Conservation (phyloP, 1,140 invertebrate genomes). For the Acromyrmex echinatior region DNA sequence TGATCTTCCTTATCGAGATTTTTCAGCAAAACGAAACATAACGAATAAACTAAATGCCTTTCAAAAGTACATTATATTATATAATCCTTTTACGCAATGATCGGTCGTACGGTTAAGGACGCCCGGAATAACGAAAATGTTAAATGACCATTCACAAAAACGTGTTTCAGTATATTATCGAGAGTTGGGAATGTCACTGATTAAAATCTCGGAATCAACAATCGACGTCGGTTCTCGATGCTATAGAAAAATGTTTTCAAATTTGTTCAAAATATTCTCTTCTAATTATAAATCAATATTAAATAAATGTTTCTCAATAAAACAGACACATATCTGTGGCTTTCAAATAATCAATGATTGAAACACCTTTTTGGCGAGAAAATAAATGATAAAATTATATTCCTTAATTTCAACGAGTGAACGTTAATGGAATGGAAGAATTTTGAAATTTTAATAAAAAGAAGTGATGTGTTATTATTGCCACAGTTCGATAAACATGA, state of each 20-base stretch:
- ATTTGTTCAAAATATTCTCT: background rate
- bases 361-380: background rate
- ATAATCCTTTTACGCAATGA: constrained; percentile 7
- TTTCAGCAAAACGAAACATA: background rate
- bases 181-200: background rate
- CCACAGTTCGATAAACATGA: background rate
- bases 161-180: background rate
- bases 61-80: constrained; percentile 17
- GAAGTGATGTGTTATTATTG: background rate
- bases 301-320: background rate
- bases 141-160: constrained; percentile 34
- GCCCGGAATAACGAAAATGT: constrained; percentile 24
- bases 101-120: constrained; percentile 1
- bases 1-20: constrained; percentile 16
- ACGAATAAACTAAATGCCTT: constrained; percentile 1
- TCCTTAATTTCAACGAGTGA: background rate
- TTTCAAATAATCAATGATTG: background rate
- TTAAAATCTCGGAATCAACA: background rate
- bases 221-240: background rate
- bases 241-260: background rate
- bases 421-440: background rate
- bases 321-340: background rate
- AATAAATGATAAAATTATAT: background rate
- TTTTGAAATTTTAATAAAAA: background rate
- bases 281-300: background rate